A percentile compares a stretch with the other conserved stretches of the same genome.
Conservation (phyloP, 2,113 vertebrate species). For the Leptodactylus fuscus region DNA sequence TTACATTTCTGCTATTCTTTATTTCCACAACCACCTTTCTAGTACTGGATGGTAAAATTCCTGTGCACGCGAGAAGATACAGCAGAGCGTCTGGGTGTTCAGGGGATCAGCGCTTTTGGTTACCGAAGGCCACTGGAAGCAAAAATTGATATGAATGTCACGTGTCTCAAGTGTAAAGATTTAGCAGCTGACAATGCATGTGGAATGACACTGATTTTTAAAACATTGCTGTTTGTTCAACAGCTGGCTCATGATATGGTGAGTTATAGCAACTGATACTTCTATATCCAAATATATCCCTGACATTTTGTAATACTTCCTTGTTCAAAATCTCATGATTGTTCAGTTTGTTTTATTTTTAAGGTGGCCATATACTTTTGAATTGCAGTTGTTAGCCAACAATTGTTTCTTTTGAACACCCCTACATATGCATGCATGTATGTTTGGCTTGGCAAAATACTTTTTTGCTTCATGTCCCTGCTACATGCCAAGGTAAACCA, state of each 20-base stretch:
- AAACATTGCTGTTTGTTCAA: conserved; percentile 91
- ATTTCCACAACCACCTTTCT: not conserved
- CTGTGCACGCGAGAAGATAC: conserved; percentile 90
- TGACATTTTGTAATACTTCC: not conserved
- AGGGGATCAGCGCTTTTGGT: conserved; percentile 86
- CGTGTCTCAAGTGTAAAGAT: conserved; percentile 71
- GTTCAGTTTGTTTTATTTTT: too few species aligned
- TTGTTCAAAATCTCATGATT: not conserved
- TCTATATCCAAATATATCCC: not conserved
- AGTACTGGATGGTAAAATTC: conserved; percentile 99
- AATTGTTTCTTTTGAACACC: too few species aligned
- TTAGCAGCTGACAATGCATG: conserved; percentile 68
- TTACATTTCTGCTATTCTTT: not conserved
- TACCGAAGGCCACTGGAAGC: conserved; percentile 80
- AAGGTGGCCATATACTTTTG: too few species aligned
- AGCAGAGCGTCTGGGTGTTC: conserved; percentile 90
- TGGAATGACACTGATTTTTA: conserved; percentile 88
- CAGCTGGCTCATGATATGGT: conserved; percentile 94
- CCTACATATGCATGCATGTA: too few species aligned
- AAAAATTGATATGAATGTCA: conserved; percentile 73
- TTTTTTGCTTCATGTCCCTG: too few species aligned
- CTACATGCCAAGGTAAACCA: too few species aligned
- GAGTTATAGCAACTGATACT: conserved; percentile 52
- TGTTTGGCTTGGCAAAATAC: too few species aligned
- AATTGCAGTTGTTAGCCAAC: too few species aligned